Base-by-base conservation (phyloP, 2,113 vertebrate genomes). In the Coregonus clupeaformis region DNA sequence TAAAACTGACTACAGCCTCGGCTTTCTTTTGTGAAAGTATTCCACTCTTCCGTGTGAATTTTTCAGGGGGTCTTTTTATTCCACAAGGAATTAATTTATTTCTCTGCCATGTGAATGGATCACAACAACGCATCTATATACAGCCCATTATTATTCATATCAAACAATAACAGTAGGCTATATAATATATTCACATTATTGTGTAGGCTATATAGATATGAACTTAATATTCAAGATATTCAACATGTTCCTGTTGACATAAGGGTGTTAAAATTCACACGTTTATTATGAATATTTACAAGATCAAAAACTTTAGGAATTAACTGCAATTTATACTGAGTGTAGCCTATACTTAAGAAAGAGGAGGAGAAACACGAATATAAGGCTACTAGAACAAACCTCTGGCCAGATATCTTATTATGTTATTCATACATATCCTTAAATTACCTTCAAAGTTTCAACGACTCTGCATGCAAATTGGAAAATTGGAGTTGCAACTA, bases 1-100 rank as follows among this genome's bases (percentile, higher is more conserved):
- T 80, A 78, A 84, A 81, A 82, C 74, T 83, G 82, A 73, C 75
- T 68, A 82, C 72, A 83, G 30, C 69, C 71, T 80, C 77, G 27
- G 60, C 75, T 87, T 84, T 84, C 75, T 64, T 71, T 24, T 24
- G 36, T 55, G 36, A 64, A 71, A 72, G 76, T 68, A 68, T 42
- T 64, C n/a, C 5, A 27, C 20, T 69, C 11, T 66, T 66, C 60
- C 27, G 65, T 69, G 69, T 66, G 49, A 63, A 57, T 47, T 75
- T 66, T 75, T 55, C 5, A 42, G 6, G 20, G 27, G 69, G 24
- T 20, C 29, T 71, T 67, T 66, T 67, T 67, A 65, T 65, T 29
- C 27, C 29, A 29, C 14, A 65, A 65, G 25, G 29, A 65, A 29
- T 65, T 16, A 7, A 29, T 65, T 29, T 6, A 29, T 29, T 65